Percentiles rank a stretch among this genome's conserved stretches.
These are phyloP conservation scores for Hybos culiciformis DNA, from an alignment of 2,888 invertebrate genomes.

Conservation along the genomic window DNA sequence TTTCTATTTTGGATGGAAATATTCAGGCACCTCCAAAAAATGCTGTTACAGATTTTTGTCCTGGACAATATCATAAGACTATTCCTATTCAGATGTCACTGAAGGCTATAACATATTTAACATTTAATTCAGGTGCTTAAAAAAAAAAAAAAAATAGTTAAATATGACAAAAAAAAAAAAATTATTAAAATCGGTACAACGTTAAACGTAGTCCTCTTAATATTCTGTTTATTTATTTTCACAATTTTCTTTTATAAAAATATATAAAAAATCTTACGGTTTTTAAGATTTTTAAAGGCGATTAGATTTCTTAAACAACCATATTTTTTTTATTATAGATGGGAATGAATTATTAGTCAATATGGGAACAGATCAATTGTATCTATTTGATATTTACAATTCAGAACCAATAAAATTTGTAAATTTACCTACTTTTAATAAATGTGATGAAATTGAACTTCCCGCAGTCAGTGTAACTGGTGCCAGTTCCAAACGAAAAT, in stretches of 20 bases:
- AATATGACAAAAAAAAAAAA: too few relatives aligned
- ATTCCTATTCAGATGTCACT: slow-evolving; percentile 34
- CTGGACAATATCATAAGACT: slow-evolving; percentile 45
- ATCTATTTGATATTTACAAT: slow-evolving; percentile 53
- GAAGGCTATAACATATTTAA: slow-evolving; percentile 79
- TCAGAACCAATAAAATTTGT: slow-evolving; percentile 27
- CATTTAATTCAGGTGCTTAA: slow-evolving; percentile 82
- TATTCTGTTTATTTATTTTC: too few relatives aligned
- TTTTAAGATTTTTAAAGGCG: too few relatives aligned
- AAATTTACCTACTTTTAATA: slow-evolving; percentile 24
- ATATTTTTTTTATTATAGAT: too few relatives aligned
- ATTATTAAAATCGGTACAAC: too few relatives aligned
- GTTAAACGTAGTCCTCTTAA: too few relatives aligned
- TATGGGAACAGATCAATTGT: slow-evolving; percentile 89
- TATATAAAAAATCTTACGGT: too few relatives aligned
- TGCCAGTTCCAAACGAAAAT: slow-evolving; percentile 18
- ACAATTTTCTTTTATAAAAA: too few relatives aligned
- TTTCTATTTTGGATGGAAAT: slow-evolving; percentile 11
- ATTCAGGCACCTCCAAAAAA: slow-evolving; percentile 45
- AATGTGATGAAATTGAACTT: too few relatives aligned
- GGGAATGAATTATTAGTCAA: slow-evolving; percentile 88
- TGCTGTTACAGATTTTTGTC: slow-evolving; percentile 77
- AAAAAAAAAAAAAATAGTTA: too few relatives aligned
- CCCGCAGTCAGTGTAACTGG: slow-evolving; percentile 1
- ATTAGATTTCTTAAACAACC: too few relatives aligned